A percentile compares a stretch with the other conserved stretches of the same genome.
Conservation (phyloP, 2,888 invertebrate genomes). For the Pharmacophagus antenor region DNA sequence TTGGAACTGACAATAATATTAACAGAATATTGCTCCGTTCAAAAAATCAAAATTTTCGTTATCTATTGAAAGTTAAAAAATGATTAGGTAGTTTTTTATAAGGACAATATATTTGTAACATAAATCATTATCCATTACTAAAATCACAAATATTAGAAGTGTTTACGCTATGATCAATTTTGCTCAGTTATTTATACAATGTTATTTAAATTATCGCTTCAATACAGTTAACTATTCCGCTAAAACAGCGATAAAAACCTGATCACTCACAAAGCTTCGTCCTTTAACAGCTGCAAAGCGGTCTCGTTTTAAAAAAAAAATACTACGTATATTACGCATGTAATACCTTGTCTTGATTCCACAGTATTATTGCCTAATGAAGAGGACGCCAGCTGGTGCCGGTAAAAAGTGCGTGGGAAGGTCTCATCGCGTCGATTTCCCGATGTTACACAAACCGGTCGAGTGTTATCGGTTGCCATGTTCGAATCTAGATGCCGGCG, state of each 20-base stretch:
- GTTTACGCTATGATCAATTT: not conserved
- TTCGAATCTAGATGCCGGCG: constrained; percentile 15
- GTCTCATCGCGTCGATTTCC: constrained; percentile 18
- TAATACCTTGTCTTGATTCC: constrained; percentile 14
- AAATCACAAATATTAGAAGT: too few relatives aligned
- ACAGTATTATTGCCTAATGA: constrained; percentile 21
- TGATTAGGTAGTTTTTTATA: too few relatives aligned
- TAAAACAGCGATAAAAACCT: constrained; percentile 4
- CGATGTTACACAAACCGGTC: constrained; percentile 18
- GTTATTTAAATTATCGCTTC: too few relatives aligned
- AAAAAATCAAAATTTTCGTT: too few relatives aligned
- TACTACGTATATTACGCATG: constrained; percentile 20
- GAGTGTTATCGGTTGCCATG: constrained; percentile 12
- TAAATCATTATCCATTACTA: too few relatives aligned
- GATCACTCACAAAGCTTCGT: constrained; percentile 5
- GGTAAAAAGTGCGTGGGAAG: constrained; percentile 30
- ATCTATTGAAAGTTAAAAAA: too few relatives aligned
- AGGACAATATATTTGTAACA: too few relatives aligned
- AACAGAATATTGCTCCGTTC: too few relatives aligned
- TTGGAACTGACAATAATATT: too few relatives aligned
- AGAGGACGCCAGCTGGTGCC: constrained; percentile 22
- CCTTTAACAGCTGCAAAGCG: constrained; percentile 21
- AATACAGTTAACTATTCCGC: constrained; percentile 12
- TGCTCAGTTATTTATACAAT: too few relatives aligned
- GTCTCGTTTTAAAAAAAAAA: constrained; percentile 23